Evolutionary conservation across 92 coral and sea anemone species (phyloP), one percentile per base, ranked within the genome.

Genomic region (Phymanthus crucifer): DNA sequence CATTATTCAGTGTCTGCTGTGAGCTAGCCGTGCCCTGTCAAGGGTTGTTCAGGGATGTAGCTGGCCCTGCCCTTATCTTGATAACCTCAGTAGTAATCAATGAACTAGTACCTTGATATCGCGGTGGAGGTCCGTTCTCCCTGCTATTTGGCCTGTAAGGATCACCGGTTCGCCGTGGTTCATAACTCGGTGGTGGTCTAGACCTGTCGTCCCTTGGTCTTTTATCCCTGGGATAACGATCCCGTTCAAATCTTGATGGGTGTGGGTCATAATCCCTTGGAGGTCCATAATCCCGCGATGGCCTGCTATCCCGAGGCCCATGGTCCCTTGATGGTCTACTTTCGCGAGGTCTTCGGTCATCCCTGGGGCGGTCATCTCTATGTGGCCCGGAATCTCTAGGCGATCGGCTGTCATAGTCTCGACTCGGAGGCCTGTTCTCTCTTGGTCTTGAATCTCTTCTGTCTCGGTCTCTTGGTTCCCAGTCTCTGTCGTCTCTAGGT

Each of bases 361-460:
- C n/a, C 26, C 50, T 9, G 26, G 80, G 70, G 32, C 72, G 72
- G 13, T 70, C 72, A 77, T 64, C 40, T 9, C 70, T 32, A 1
- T 27, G 52, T 17, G 52, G 80, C 34, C 80, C 11, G 24, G 2
- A 24, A n/a, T 77, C 81, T 61, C 54, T 64, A 40, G 71, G 81
- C 1, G 35, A 4, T 4, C 52, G 75, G 32, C 47, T n/a, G 27
- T 61, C 32, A 21, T 33, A 18, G 1, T 76, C 70, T 17, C 71
- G 83, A 32, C 75, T 67, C 45, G 83, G 50, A 29, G 66, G 67
- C 47, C 75, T 48, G 17, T 72, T 72, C 29, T 82, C 76, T 67
- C 66, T 33, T 38, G 80, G 74, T 74, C 79, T 43, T 37, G 71
- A 24, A 43, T 38, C 43, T 4, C 70, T 70, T 9, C 50, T 40